These are phyloP conservation scores for Malurus leucopterus DNA, from an alignment of 2,797 vertebrate species.

Conservation along the genomic window DNA sequence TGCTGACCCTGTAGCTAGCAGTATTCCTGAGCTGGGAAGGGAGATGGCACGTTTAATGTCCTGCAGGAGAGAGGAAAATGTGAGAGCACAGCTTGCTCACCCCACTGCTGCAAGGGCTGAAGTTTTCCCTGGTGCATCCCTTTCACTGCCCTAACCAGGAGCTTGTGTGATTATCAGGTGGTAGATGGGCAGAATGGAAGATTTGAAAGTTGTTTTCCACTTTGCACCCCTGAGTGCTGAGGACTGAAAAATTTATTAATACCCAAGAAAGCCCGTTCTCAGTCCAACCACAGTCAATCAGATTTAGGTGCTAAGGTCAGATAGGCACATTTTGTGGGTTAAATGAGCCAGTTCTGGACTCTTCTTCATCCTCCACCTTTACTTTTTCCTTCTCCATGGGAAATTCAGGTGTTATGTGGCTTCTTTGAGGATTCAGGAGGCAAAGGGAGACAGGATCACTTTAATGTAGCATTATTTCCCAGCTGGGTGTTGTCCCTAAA, in stretches of 20 bases:
- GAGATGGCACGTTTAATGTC: neutral
- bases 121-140: neutral
- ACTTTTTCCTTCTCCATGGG: neutral
- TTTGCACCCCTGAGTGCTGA: neutral
- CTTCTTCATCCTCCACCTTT: neutral
- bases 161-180: rapidly evolving
- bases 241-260: neutral
- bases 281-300: neutral
- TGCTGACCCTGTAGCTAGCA: neutral
- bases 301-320: neutral
- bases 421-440: neutral
- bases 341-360: neutral
- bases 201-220: neutral
- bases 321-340: neutral
- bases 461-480: neutral
- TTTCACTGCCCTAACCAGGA: neutral
- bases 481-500: neutral
- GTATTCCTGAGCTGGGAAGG: constrained; percentile 5
- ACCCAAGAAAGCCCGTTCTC: neutral
- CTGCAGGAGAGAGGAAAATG: neutral
- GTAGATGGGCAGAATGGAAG: neutral
- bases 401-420: neutral
- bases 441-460: neutral
- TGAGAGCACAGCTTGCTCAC: neutral
- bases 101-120: neutral